Evolutionary conservation across 2,888 invertebrate genomes (phyloP), one percentile per base, ranked within the genome.

Genomic region (Apantesis nais): DNA sequence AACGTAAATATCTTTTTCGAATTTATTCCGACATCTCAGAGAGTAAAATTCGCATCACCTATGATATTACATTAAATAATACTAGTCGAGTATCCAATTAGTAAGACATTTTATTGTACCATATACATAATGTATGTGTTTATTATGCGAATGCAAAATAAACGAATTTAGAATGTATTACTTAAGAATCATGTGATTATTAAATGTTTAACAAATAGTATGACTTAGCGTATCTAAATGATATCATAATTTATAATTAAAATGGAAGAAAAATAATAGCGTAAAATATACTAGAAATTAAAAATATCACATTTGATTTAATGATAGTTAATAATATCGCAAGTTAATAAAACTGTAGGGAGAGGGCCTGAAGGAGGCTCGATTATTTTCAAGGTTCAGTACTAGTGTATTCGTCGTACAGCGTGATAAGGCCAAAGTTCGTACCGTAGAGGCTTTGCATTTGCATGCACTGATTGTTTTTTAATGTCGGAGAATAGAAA

Each of bases 301-400:
- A 83, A 86, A 83, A 82, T 86, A 86, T 87, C 87, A 87, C 86
- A 86, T 86, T 85, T 84, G 81, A 83, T 84, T 85, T 84, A 81
- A 83, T 84, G 85, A 80, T 76, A 71, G 77, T 70, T 74, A 58
- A 77, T 79, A 74, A 82, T 82, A 66, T 39, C 37, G 66, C 39
- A 66, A 66, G 37, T 58, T 66, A 52, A 19, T 62, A 72, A 72
- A 73, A 76, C 66, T 61, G 70, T 66, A 64, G 62, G 48, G 58
- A 29, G 34, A 64, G 74, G 72, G 81, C 77, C 72, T 78, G 71
- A 76, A 74, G 79, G 76, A 78, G 76, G 75, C 76, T 79, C 67
- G 74, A 60, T 73, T 80, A 55, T 34, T 77, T 78, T 67, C 63
- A 78, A 78, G 75, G 77, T 72, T 74, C 71, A 65, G 70, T 78